Evolutionary conservation across 1,140 invertebrate genomes (phyloP).

Genomic region (Antheraea pernyi): DNA sequence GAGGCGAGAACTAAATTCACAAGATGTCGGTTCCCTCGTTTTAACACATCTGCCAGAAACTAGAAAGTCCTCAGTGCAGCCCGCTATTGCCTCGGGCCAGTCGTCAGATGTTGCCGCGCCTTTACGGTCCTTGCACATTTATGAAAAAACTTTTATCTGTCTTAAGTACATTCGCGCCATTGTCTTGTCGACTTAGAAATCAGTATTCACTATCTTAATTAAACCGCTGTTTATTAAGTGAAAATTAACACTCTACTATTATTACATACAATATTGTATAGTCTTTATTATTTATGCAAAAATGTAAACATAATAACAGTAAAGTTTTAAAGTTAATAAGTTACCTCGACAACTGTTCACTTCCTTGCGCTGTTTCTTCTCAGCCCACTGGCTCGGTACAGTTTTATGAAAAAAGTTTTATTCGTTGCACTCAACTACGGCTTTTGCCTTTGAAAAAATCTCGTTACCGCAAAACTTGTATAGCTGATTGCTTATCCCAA

Average conservation of each 20-base stretch:
- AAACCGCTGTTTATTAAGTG: not conserved
- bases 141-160: constrained; percentile 73
- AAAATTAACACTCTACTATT: not conserved
- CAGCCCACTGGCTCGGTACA: constrained; percentile 48
- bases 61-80: constrained; percentile 49
- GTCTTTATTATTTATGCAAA: not conserved
- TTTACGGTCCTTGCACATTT: constrained; percentile 61
- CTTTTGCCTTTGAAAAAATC: constrained; percentile 42
- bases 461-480: constrained; percentile 32
- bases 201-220: not conserved
- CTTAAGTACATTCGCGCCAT: constrained; percentile 53
- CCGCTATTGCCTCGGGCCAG: constrained; percentile 45
- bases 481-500: constrained; percentile 8
- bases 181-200: constrained; percentile 36
- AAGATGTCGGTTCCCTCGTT: constrained; percentile 65
- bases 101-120: constrained; percentile 60
- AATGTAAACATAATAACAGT: constrained; percentile 29
- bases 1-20: constrained; percentile 64
- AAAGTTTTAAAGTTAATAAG: constrained; percentile 71
- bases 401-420: constrained; percentile 49
- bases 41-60: constrained; percentile 72
- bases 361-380: constrained; percentile 59
- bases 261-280: not conserved
- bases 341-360: constrained; percentile 59
- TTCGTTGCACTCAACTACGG: constrained; percentile 45